A percentile compares a stretch with the other conserved stretches of the same genome.
These are phyloP conservation scores for Crocidura indochinensis DNA, from an alignment of 2,797 vertebrate species.

Conservation along the genomic window DNA sequence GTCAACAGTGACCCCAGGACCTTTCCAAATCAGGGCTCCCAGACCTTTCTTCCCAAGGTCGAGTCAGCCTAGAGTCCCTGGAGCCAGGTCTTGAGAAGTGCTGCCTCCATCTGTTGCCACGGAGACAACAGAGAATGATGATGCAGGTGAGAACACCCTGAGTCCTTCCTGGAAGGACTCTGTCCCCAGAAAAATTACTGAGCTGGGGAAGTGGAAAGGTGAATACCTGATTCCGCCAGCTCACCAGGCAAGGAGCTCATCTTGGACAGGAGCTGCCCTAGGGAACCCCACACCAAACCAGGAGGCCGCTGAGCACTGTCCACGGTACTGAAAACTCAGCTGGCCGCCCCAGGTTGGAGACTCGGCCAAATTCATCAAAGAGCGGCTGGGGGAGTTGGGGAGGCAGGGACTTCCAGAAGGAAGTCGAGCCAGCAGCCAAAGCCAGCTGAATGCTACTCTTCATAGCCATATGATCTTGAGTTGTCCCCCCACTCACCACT, in stretches of 20 bases:
- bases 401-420: not conserved
- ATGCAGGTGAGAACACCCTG: not conserved
- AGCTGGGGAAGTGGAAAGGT: not conserved
- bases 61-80: not conserved
- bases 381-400: not conserved
- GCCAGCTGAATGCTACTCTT: not conserved
- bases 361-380: not conserved
- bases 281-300: too few relatives aligned
- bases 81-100: not conserved
- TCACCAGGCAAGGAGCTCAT: not conserved
- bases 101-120: not conserved
- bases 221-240: not conserved
- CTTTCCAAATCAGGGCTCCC: not conserved
- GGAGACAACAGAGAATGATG: not conserved
- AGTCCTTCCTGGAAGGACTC: not conserved
- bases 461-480: not conserved
- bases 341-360: not conserved
- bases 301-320: not conserved
- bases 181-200: not conserved
- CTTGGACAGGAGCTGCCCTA: not conserved
- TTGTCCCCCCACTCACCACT: not conserved
- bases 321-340: constrained; percentile 49
- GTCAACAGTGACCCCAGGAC: not conserved
- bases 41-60: constrained; percentile 28
- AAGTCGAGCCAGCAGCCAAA: not conserved